These are phyloP conservation scores for Octodonta nipae DNA, from an alignment of 2,888 invertebrate genomes.

Conservation along the genomic window DNA sequence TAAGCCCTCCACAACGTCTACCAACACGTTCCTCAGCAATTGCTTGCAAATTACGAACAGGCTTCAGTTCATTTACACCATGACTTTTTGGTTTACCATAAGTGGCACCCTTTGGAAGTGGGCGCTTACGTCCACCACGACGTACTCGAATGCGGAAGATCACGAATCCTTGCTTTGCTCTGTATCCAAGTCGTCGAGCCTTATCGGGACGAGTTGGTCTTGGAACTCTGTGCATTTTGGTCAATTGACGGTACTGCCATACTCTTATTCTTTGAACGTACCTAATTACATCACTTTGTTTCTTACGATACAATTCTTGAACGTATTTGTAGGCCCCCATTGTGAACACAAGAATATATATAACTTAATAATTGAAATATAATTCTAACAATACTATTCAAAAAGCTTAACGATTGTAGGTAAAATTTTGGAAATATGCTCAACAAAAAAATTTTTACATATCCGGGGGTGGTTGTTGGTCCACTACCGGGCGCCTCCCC, in stretches of 20 bases:
- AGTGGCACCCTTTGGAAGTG: conserved; percentile 93
- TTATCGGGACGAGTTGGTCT: conserved; percentile 96
- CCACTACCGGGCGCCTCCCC: too few relatives aligned
- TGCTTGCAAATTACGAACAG: conserved; percentile 83
- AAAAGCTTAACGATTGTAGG: too few relatives aligned
- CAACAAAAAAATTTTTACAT: too few relatives aligned
- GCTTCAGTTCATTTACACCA: conserved; percentile 96
- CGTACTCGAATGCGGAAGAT: conserved; percentile 96
- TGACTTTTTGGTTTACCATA: conserved; percentile 99
- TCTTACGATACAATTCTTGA: conserved; percentile 97
- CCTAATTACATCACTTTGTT: conserved; percentile 98
- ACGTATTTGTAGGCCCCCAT: conserved; percentile 99
- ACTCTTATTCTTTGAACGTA: conserved; percentile 91
- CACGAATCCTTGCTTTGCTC: conserved; percentile 94
- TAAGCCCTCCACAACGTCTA: conserved; percentile 81
- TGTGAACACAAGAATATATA: too few relatives aligned
- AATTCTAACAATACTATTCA: too few relatives aligned
- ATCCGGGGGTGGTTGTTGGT: too few relatives aligned
- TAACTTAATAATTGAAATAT: too few relatives aligned
- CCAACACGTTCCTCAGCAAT: conserved; percentile 99
- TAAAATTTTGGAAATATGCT: too few relatives aligned
- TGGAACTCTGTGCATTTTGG: conserved; percentile 87
- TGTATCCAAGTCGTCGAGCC: conserved; percentile 91
- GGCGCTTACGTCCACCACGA: conserved; percentile 97
- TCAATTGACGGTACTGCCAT: conserved; percentile 97